Percentiles rank a stretch among this genome's conserved stretches.
Evolutionary conservation across 2,113 vertebrate genomes (phyloP).

Genomic region (Aramus guarauna): DNA sequence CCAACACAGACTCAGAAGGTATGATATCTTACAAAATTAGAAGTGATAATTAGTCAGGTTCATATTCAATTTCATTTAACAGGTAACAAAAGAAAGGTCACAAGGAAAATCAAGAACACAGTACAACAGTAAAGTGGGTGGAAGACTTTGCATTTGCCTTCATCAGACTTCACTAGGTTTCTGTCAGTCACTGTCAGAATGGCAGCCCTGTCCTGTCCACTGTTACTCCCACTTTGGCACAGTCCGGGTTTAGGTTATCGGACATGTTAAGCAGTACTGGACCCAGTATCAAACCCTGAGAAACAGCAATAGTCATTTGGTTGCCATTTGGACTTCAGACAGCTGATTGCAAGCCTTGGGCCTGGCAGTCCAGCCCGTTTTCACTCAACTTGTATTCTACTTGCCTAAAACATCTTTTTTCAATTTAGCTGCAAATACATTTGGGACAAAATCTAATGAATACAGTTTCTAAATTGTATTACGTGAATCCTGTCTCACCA

Average conservation of each 20-base stretch:
- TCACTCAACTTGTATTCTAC: neutral
- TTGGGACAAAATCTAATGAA: neutral
- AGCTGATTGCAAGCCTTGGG: rapidly evolving
- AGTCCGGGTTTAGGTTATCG: neutral
- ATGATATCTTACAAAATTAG: neutral
- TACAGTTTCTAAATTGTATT: neutral
- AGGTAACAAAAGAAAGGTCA: neutral
- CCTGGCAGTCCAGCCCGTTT: neutral
- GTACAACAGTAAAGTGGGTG: neutral
- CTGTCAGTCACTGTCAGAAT: too few species aligned
- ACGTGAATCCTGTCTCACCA: neutral
- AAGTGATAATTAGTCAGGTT: neutral
- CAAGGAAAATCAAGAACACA: neutral
- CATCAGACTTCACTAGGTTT: neutral
- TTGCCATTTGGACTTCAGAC: neutral
- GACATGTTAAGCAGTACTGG: neutral
- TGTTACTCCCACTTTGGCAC: neutral
- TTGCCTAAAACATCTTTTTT: neutral
- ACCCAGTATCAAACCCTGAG: neutral
- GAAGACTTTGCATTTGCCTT: neutral
- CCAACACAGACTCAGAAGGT: neutral
- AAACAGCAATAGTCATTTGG: neutral
- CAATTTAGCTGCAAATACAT: neutral
- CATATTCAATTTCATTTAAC: neutral
- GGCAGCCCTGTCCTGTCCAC: neutral